Conservation (phyloP, 2,113 vertebrate species). For the Sylvilagus bachmani region DNA sequence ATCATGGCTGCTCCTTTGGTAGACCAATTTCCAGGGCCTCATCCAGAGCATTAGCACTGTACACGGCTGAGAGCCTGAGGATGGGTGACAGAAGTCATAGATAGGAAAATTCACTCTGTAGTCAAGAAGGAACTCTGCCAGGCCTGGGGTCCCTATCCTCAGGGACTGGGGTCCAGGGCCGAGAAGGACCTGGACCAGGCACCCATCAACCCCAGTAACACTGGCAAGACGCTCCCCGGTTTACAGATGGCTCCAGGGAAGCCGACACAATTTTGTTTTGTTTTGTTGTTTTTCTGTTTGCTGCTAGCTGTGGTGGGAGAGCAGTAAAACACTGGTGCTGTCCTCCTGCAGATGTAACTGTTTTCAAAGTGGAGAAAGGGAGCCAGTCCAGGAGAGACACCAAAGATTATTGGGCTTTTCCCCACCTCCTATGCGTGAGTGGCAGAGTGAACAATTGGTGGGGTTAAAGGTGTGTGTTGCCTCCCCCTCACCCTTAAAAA, state of each 20-base stretch:
- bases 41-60: background rate
- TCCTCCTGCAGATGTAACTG: background rate
- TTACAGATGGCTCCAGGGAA: background rate
- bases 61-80: background rate
- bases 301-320: background rate
- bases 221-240: background rate
- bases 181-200: background rate
- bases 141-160: background rate
- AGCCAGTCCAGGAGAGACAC: background rate
- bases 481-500: conserved; percentile 14
- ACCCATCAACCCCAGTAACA: background rate
- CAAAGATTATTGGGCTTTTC: background rate
- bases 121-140: too few species aligned
- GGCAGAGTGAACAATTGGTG: background rate
- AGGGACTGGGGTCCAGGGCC: background rate
- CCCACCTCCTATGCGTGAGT: background rate
- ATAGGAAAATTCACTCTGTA: background rate
- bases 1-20: background rate
- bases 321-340: background rate
- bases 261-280: background rate
- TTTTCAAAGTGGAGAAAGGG: background rate
- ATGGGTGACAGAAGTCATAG: background rate
- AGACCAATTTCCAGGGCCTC: conserved; percentile 3
- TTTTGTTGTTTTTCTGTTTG: background rate
- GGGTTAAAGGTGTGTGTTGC: background rate